Conservation (phyloP, 2,888 invertebrate species). For the Serripes groenlandicus region DNA sequence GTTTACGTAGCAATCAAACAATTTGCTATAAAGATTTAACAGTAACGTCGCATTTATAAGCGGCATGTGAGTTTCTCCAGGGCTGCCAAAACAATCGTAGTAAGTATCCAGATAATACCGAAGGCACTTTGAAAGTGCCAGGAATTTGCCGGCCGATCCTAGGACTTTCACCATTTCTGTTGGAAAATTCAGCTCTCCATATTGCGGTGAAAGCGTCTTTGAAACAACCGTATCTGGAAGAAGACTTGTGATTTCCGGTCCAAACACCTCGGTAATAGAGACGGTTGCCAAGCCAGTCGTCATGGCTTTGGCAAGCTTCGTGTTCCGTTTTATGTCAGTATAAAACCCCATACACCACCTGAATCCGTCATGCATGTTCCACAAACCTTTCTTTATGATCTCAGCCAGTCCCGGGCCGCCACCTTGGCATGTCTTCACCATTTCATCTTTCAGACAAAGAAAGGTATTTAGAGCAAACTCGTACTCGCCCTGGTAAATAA, state of each 20-base stretch:
- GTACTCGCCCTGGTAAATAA: neutral
- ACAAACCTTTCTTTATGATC: neutral
- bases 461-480: neutral
- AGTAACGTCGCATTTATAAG: neutral
- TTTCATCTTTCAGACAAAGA: neutral
- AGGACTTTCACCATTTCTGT: conserved; percentile 3
- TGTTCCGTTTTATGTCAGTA: conserved; percentile 10
- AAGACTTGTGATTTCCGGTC: conserved; percentile 5
- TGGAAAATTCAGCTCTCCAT: conserved; percentile 8
- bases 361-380: conserved; percentile 9
- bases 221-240: conserved; percentile 27
- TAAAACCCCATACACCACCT: conserved; percentile 14
- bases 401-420: no score
- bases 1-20: conserved; percentile 25
- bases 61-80: neutral
- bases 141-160: neutral
- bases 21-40: neutral
- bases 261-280: conserved; percentile 25
- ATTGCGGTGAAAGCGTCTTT: neutral
- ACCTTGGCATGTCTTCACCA: no score
- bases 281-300: neutral
- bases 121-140: conserved; percentile 6
- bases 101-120: conserved; percentile 23
- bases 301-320: neutral
- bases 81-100: neutral